These are phyloP conservation scores for Akabosia matsudoensis DNA, from an alignment of 1,140 invertebrate genomes.

Conservation along the genomic window DNA sequence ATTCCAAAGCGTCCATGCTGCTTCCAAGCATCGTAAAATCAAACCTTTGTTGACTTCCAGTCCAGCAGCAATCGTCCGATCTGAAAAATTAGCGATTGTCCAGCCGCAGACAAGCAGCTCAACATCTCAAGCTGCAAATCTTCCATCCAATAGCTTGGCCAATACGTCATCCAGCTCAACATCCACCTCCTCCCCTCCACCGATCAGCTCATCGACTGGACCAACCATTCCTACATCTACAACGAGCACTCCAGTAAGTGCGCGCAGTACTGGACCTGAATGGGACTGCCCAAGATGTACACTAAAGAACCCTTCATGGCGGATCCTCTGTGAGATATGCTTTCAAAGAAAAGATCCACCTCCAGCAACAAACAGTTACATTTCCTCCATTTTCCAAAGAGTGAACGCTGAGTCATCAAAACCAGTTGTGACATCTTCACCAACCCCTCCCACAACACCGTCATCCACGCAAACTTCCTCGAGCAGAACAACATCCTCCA, in stretches of 20 bases:
- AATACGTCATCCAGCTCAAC: slow-evolving; percentile 4
- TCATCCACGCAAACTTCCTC: not conserved
- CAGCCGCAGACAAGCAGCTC: slow-evolving; percentile 38
- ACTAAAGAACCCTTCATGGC: slow-evolving; percentile 58
- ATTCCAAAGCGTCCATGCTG: too few species aligned
- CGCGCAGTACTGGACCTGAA: slow-evolving; percentile 32
- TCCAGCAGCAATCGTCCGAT: not conserved
- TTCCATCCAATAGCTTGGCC: not conserved
- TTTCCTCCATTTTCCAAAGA: not conserved
- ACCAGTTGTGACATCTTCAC: not conserved
- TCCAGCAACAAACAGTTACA: not conserved
- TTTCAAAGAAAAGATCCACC: slow-evolving; percentile 44
- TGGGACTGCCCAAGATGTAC: slow-evolving; percentile 59
- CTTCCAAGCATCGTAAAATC: slow-evolving; percentile 11
- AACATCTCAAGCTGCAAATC: not conserved
- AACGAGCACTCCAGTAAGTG: not conserved
- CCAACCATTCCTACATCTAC: slow-evolving; percentile 28
- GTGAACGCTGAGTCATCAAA: not conserved
- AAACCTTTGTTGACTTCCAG: slow-evolving; percentile 25
- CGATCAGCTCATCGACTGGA: slow-evolving; percentile 21
- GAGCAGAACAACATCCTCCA: not conserved
- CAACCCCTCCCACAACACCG: not conserved
- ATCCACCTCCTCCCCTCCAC: slow-evolving; percentile 3
- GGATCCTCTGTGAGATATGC: slow-evolving; percentile 59
- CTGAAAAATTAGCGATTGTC: slow-evolving; percentile 42